These are phyloP conservation scores for Octodonta nipae DNA, from an alignment of 2,888 invertebrate species.

Conservation along the genomic window DNA sequence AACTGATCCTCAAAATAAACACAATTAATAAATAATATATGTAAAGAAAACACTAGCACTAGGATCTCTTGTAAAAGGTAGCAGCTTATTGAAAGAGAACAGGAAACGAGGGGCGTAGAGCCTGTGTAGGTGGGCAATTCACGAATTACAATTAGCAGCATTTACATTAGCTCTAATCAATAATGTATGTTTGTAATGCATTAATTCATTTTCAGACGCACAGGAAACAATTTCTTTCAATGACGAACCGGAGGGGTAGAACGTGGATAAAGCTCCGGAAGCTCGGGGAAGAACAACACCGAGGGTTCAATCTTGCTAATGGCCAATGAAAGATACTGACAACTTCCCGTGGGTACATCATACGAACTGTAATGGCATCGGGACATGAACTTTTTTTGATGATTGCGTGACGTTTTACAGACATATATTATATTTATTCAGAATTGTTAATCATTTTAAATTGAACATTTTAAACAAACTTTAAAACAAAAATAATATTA, in stretches of 20 bases:
- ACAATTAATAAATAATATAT: too few relatives aligned
- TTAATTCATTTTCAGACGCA: slow-evolving; percentile 35
- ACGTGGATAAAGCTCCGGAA: slow-evolving; percentile 23
- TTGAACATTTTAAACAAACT: too few relatives aligned
- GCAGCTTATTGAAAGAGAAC: too few relatives aligned
- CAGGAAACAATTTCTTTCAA: slow-evolving; percentile 35
- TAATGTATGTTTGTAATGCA: slow-evolving; percentile 36
- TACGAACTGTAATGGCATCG: too few relatives aligned
- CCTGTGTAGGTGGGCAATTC: slow-evolving; percentile 11
- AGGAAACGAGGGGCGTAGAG: slow-evolving; percentile 2
- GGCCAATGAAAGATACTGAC: slow-evolving; percentile 28
- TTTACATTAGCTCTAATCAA: slow-evolving; percentile 33
- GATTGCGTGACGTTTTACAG: too few relatives aligned
- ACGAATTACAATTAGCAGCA: slow-evolving; percentile 33
- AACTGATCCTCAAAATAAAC: too few relatives aligned
- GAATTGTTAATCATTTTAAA: too few relatives aligned
- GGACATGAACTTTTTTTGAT: too few relatives aligned
- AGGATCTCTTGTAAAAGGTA: too few relatives aligned
- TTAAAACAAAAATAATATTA: too few relatives aligned
- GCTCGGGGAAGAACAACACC: slow-evolving; percentile 13
- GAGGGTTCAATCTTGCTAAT: slow-evolving; percentile 36
- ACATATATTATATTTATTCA: too few relatives aligned
- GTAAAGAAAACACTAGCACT: too few relatives aligned
- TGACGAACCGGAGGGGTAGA: neutral
- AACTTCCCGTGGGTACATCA: neutral